Evolutionary conservation across 2,888 invertebrate species (phyloP), one percentile per base, ranked within the genome.

Genomic region (Stegophylla sp.): DNA sequence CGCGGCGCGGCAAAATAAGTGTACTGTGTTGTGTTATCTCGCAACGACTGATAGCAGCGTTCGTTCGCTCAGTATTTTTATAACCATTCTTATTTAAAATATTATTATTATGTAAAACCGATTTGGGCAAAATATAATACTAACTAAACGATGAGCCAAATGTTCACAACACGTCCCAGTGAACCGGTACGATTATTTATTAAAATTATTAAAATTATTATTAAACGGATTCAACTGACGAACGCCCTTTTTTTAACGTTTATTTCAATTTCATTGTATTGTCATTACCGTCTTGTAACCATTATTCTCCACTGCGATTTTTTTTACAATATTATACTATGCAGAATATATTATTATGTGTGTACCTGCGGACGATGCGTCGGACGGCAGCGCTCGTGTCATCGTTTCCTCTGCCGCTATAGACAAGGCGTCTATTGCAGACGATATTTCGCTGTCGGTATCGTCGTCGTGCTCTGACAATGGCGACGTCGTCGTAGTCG

Each of bases 301-400:
- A 45, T 45, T 45, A 1, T 17, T 51, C 17, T 1, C 13, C 17
- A 34, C 34, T 7, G 34, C 34, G 34, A 34, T 7, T 34, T 5
- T 34, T 34, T 5, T 34, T 7, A 34, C 3, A 34, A 51, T 51
- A 17, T 17, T 51, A 51, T 17, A n/a, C n/a, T 51, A 17, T 51
- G n/a, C 17, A 51, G 15, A 51, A 51, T 51, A 7, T 34, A 34
- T 34, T 3, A 34, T 34, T 5, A 3, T 34, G 34, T 7, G 34
- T 43, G 23, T 71, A 72, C 72, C 72, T 56, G 72, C 72, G 41
- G 72, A 59, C 56, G 71, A 41, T 10, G 56, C 26, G 23, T 72
- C 72, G 43, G 72, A 59, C 41, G 41, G 72, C 56, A 72, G n/a
- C 48, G 72, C 66, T 51, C 76, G 76, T 53, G 76, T 76, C 66